Evolutionary conservation across 2,113 vertebrate species (phyloP), one percentile per base, ranked within the genome.

Genomic region (Etheostoma cragini): DNA sequence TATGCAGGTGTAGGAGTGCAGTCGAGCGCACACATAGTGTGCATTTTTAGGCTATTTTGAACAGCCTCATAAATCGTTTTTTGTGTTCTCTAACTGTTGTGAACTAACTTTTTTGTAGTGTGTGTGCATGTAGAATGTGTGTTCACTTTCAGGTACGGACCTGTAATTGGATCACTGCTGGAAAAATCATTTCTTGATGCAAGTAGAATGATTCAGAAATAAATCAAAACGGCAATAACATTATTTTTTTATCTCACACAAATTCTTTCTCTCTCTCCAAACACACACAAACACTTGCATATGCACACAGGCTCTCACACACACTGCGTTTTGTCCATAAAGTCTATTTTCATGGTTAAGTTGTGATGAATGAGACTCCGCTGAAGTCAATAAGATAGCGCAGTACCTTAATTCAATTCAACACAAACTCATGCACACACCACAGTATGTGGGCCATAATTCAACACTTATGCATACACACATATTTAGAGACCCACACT

Each of bases 311-410:
- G 3, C 70, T 24, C 54, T 13, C 60, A 64, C 66, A 68, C 72
- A 83, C 85, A 76, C n/a, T 80, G 85, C 75, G 76, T 84, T 89
- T 89, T 89, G 88, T 74, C 78, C 89, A 84, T 82, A 72, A 85
- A 93, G 78, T 89, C 78, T 89, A 81, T 92, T 92, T 92, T 82
- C 90, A 88, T 92, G 91, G 87, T 93, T 92, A 89, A 86, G 83
- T 89, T 86, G 87, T 93, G 92, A 93, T 93, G 82, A 92, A 93
- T 93, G 91, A 50, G 87, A 85, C 82, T 86, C 68, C 69, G 74
- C 77, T 83, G 85, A 83, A 93, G 92, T 92, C 92, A 92, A 92
- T 93, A 91, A 92, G 82, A 92, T 92, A 90, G 90, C 50, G 47
- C 90, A 74, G 78, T 3, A 60, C 90, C 85, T 92, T 92, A 91